These are phyloP conservation scores for Marisa cornuarietis DNA, from an alignment of 1,140 invertebrate genomes.

Conservation along the genomic window DNA sequence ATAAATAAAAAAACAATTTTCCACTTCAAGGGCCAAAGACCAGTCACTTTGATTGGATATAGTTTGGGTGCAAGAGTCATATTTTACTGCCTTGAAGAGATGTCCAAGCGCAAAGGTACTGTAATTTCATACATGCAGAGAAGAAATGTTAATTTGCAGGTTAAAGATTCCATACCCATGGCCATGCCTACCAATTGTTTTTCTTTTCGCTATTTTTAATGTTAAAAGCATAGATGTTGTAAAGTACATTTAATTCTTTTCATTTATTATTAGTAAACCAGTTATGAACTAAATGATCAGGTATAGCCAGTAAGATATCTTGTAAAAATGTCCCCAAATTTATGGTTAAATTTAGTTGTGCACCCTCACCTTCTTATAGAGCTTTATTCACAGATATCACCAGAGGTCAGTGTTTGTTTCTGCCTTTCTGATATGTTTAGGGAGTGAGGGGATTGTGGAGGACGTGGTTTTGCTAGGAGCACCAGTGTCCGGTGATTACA, in stretches of 20 bases:
- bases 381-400: background rate
- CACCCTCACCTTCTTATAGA: background rate
- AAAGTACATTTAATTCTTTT: too few species aligned
- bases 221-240: too few species aligned
- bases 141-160: too few species aligned
- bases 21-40: slow-evolving; percentile 70
- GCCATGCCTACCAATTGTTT: too few species aligned
- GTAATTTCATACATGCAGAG: background rate
- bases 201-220: too few species aligned
- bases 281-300: too few species aligned
- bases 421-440: slow-evolving; percentile 39
- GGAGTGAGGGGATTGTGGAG: slow-evolving; percentile 75
- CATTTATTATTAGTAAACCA: too few species aligned
- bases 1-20: background rate
- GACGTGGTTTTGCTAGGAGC: slow-evolving; percentile 78
- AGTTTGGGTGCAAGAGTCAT: slow-evolving; percentile 79
- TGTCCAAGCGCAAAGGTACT: slow-evolving; percentile 63
- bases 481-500: slow-evolving; percentile 70
- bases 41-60: slow-evolving; percentile 79
- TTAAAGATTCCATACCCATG: too few species aligned
- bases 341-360: background rate
- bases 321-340: too few species aligned
- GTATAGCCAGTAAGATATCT: too few species aligned
- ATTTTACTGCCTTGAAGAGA: slow-evolving; percentile 73
- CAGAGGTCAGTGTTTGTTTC: background rate